phyloP scores from a whole-genome alignment of 2,888 invertebrate species.

The Desoria tigrina region DNA sequence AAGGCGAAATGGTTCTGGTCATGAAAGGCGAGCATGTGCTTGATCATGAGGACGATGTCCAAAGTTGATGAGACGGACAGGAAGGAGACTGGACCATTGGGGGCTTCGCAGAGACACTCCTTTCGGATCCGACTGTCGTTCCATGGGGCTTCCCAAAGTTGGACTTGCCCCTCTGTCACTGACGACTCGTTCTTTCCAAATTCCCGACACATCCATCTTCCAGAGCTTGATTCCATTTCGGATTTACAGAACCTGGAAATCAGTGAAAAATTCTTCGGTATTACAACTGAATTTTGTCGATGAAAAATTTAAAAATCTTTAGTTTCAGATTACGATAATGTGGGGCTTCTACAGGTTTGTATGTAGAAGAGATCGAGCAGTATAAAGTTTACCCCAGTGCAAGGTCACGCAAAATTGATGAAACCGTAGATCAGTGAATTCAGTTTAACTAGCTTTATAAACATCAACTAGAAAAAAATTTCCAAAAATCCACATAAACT shows the following conservation, averaged over 20 bases:
- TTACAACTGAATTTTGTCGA: too few species aligned
- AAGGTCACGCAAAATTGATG: too few species aligned
- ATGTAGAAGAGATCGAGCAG: too few species aligned
- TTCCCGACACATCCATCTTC: conserved; percentile 41
- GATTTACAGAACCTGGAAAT: conserved; percentile 36
- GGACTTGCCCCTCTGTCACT: conserved; percentile 44
- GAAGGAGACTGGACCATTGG: conserved; percentile 35
- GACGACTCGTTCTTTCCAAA: conserved; percentile 4
- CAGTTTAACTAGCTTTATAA: too few species aligned
- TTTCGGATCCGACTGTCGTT: conserved; percentile 44
- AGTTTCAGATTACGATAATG: too few species aligned
- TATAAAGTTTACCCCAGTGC: too few species aligned
- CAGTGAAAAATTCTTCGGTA: background rate
- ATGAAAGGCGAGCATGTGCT: conserved; percentile 46
- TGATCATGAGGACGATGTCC: conserved; percentile 41
- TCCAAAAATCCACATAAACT: too few species aligned
- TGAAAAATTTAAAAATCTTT: background rate
- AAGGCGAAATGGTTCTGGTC: conserved; percentile 45
- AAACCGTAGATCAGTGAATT: too few species aligned
- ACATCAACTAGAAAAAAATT: too few species aligned
- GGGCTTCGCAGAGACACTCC: conserved; percentile 41
- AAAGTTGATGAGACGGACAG: conserved; percentile 33
- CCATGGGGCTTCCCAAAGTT: conserved; percentile 48
- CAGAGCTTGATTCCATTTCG: conserved; percentile 37
- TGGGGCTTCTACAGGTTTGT: too few species aligned